phyloP scores from a whole-genome alignment of 2,797 vertebrate species.

The Silurus aristotelis region DNA sequence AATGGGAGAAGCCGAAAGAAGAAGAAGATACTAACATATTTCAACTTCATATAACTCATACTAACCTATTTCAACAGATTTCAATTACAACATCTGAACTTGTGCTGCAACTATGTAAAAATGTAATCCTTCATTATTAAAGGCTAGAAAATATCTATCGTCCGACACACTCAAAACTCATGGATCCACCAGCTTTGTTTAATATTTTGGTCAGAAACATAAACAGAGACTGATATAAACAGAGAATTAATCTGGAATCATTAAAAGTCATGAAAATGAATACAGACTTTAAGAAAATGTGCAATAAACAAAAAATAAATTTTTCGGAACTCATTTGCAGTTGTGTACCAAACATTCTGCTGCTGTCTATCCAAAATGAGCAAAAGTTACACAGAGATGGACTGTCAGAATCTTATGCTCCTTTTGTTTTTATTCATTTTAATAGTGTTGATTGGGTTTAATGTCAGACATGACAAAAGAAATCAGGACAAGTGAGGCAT shows the following conservation, averaged over 20 bases:
- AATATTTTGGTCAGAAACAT: background rate
- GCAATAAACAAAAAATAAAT: background rate
- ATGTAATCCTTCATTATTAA: background rate
- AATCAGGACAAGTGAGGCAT: background rate
- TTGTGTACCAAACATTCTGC: background rate
- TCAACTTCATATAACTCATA: too few relatives aligned
- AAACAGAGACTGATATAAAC: background rate
- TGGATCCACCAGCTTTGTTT: background rate
- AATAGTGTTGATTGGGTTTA: background rate
- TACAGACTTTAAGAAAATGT: too few relatives aligned
- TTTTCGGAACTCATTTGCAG: too few relatives aligned
- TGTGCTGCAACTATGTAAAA: too few relatives aligned
- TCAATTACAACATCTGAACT: too few relatives aligned
- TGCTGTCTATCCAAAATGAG: background rate
- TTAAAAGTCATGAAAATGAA: too few relatives aligned
- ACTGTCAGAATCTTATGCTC: background rate
- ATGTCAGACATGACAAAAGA: background rate
- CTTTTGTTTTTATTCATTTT: background rate
- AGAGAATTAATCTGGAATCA: too few relatives aligned
- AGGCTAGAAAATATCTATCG: too few relatives aligned
- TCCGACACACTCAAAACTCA: background rate
- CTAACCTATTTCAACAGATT: too few relatives aligned
- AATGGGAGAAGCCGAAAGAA: too few relatives aligned
- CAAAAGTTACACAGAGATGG: background rate
- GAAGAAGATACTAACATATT: too few relatives aligned